These are phyloP conservation scores for Hetaerina titia DNA, from an alignment of 2,888 invertebrate genomes.

Conservation along the genomic window DNA sequence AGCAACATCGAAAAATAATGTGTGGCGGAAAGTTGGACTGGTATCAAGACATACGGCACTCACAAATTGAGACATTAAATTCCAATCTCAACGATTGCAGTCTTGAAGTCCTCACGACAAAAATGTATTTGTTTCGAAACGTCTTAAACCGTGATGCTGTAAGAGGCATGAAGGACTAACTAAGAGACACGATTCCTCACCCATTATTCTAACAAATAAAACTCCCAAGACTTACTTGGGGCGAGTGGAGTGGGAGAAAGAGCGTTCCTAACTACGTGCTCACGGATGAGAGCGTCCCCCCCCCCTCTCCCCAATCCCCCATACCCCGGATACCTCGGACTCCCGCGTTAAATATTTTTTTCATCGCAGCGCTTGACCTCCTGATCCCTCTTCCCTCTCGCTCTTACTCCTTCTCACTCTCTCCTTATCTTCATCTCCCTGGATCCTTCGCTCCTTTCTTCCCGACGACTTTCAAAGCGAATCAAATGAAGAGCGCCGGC, in stretches of 20 bases:
- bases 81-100: neutral
- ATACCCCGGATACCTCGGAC: neutral
- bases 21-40: neutral
- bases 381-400: neutral
- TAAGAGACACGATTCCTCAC: neutral
- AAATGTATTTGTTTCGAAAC: neutral
- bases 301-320: neutral
- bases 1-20: neutral
- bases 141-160: neutral
- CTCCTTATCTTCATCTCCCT: constrained; percentile 39
- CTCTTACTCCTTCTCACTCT: neutral
- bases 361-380: neutral
- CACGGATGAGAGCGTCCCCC: neutral
- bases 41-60: neutral
- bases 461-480: neutral
- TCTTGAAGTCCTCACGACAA: neutral
- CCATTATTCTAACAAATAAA: neutral
- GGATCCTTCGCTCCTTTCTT: neutral
- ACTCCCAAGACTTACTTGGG: no score
- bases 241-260: neutral
- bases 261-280: neutral
- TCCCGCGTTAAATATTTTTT: neutral
- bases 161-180: neutral
- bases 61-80: constrained; percentile 1
- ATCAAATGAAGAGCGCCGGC: neutral